A percentile compares a stretch with the other conserved stretches of the same genome.
These are phyloP conservation scores for Pimephales promelas DNA, from an alignment of 2,113 vertebrate genomes.

Conservation along the genomic window DNA sequence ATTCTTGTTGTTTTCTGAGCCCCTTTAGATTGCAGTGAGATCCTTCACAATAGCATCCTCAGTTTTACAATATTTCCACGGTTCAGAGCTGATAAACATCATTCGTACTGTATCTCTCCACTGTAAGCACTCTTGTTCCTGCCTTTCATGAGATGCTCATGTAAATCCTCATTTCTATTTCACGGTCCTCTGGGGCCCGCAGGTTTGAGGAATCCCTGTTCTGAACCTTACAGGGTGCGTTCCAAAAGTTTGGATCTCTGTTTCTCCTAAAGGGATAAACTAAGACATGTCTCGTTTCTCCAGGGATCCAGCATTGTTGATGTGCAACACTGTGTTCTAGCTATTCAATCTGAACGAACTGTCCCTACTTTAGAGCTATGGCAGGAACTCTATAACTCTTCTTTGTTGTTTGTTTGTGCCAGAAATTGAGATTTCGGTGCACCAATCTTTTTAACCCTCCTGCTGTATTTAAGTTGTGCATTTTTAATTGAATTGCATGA, in stretches of 20 bases:
- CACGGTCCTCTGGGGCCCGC: background rate
- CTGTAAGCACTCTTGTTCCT: background rate
- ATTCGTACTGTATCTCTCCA: background rate
- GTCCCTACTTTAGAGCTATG: background rate
- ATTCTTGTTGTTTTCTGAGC: background rate
- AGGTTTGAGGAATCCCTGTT: background rate
- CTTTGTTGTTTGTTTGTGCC: no score
- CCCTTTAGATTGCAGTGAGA: background rate
- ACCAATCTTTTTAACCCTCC: background rate
- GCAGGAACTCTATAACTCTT: background rate
- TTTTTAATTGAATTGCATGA: no score
- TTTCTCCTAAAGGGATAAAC: constrained; percentile 5
- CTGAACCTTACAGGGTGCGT: background rate
- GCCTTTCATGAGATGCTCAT: background rate
- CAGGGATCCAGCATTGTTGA: background rate
- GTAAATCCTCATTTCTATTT: background rate
- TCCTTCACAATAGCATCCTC: background rate
- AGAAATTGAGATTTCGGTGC: background rate
- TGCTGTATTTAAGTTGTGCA: background rate
- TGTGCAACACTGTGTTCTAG: background rate
- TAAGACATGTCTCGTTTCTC: background rate
- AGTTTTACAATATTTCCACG: background rate
- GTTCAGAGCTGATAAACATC: background rate
- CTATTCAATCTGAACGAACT: background rate
- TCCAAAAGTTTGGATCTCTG: background rate